Percentiles rank a stretch among this genome's conserved stretches.
Evolutionary conservation across 2,797 vertebrate genomes (phyloP).

Genomic region (Sebastes paucispinis): DNA sequence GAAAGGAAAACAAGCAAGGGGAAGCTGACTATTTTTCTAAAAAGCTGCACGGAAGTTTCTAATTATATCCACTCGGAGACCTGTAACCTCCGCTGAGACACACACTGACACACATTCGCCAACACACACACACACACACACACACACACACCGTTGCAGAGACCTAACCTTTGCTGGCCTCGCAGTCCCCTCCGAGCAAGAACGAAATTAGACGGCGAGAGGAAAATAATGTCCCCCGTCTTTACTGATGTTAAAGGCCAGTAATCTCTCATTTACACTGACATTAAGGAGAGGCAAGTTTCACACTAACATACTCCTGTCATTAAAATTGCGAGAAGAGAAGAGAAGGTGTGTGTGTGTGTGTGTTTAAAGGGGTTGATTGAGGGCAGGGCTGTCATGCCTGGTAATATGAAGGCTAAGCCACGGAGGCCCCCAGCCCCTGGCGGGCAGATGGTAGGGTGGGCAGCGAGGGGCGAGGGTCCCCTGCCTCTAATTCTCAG

Average conservation of each 20-base stretch:
- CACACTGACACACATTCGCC: constrained; percentile 51
- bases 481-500: constrained; percentile 72
- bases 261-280: constrained; percentile 81
- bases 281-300: constrained; percentile 77
- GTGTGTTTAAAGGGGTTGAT: constrained; percentile 57
- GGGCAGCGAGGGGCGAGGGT: constrained; percentile 70
- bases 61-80: constrained; percentile 76
- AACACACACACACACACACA: neutral
- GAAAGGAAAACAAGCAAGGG: constrained; percentile 72
- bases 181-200: constrained; percentile 73
- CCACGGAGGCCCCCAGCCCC: constrained; percentile 42
- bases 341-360: constrained; percentile 17
- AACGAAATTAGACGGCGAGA: constrained; percentile 82
- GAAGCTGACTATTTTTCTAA: constrained; percentile 78
- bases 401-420: constrained; percentile 63
- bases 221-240: constrained; percentile 72
- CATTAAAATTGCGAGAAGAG: constrained; percentile 72
- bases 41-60: constrained; percentile 76
- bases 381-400: constrained; percentile 72
- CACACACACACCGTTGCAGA: neutral
- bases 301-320: constrained; percentile 80
- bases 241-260: constrained; percentile 74
- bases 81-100: constrained; percentile 69
- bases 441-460: constrained; percentile 81
- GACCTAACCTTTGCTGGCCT: constrained; percentile 56